Percentiles rank a stretch among this genome's conserved stretches.
phyloP scores from a whole-genome alignment of 2,797 vertebrate genomes.

The Cuculus canorus region DNA sequence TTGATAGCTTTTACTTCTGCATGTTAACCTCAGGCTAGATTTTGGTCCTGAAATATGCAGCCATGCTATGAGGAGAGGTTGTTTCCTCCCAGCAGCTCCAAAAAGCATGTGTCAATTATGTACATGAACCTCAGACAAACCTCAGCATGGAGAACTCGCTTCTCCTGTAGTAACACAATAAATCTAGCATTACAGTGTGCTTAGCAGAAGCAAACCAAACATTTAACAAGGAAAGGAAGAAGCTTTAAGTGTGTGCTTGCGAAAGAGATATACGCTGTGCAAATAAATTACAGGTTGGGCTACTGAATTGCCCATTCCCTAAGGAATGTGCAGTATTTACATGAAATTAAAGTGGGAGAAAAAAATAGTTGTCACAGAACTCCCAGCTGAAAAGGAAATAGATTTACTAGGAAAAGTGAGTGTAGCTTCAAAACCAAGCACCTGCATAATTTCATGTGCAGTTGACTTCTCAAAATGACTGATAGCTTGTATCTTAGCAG shows the following conservation, averaged over 20 bases:
- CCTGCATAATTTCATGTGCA: neutral
- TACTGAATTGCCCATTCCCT: neutral
- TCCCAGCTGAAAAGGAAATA: neutral
- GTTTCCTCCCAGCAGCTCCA: neutral
- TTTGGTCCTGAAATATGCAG: neutral
- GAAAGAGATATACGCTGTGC: neutral
- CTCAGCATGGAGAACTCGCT: neutral
- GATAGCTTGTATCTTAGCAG: neutral
- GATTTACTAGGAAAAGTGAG: neutral
- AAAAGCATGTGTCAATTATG: neutral
- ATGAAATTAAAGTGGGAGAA: neutral
- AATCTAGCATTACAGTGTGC: neutral
- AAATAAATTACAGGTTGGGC: neutral
- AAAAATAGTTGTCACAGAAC: neutral
- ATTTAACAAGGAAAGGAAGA: constrained; percentile 17
- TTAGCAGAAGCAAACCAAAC: constrained; percentile 2
- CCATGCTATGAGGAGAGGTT: neutral
- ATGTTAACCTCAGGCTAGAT: neutral
- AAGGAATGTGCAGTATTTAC: neutral
- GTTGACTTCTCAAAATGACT: neutral
- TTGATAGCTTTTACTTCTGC: neutral
- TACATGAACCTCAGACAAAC: neutral
- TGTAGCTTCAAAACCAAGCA: neutral
- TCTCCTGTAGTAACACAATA: neutral
- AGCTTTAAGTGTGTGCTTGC: neutral